Evolutionary conservation across 2,113 vertebrate species (phyloP), one percentile per base, ranked within the genome.

Genomic region (Phodopus roborovskii): DNA sequence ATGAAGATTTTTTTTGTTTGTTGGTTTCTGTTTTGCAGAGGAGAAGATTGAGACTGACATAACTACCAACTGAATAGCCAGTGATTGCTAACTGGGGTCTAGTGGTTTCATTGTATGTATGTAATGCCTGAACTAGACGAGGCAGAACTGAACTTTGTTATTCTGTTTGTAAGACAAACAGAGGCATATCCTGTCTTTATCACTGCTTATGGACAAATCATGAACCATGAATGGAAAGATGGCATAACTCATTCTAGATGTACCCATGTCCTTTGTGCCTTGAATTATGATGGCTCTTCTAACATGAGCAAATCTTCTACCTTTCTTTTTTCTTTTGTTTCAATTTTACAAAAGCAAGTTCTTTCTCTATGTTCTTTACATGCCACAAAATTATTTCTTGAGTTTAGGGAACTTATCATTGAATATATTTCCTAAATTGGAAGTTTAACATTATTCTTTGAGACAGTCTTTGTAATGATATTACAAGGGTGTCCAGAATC

Each of bases 301-400:
- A 82, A 88, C 66, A 20, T 53, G 30, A 96, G 30, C 5, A 81
- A 48, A 82, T 86, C 30, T 74, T 36, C 0, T 70, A 90, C 42
- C 2, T 26, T 81, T 75, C 45, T 26, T 28, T 30, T 85, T 58
- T 87, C 24, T 12, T 68, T 92, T 82, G 39, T 53, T 90, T 95
- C 73, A n/a, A 88, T 77, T 92, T 56, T 89, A 48, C 26, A 92
- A 83, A 92, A 16, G 78, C 42, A 79, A 95, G 64, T 45, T 94
- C 39, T 77, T 42, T 85, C n/a, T 13, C 22, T 86, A n/a, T 6
- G 7, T 78, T 56, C 4, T 58, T 26, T 15, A 13, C 7, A 68
- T 45, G 6, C 12, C 50, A 73, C 2, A 86, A 95, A 83, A 77
- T 30, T 90, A 50, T 83, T 89, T 88, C 13, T 92, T 93, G 19